A percentile compares a stretch with the other conserved stretches of the same genome.
These are phyloP conservation scores for Hoplostethus mediterraneus DNA, from an alignment of 2,797 vertebrate species.

Conservation along the genomic window DNA sequence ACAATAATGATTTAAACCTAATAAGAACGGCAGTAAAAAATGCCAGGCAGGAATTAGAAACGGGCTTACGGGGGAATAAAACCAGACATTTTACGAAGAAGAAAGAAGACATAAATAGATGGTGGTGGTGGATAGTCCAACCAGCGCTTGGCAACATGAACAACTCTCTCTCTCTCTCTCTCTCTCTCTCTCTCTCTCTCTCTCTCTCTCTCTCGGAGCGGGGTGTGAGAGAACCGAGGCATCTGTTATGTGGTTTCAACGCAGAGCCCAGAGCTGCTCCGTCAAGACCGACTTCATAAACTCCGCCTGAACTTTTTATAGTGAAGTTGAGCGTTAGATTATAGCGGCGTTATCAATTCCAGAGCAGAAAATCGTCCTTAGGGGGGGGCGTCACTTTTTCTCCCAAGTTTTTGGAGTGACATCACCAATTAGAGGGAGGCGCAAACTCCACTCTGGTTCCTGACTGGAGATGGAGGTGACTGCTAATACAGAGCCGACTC, in stretches of 20 bases:
- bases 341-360: conserved; percentile 66
- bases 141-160: conserved; percentile 55
- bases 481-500: conserved; percentile 39
- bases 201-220: conserved; percentile 45
- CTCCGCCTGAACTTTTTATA: conserved; percentile 67
- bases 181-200: conserved; percentile 39
- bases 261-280: conserved; percentile 56
- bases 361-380: conserved; percentile 46
- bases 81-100: conserved; percentile 44
- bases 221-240: conserved; percentile 59
- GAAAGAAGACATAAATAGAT: conserved; percentile 44
- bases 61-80: conserved; percentile 45
- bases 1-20: conserved; percentile 66
- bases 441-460: conserved; percentile 21
- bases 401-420: conserved; percentile 58
- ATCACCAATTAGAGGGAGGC: conserved; percentile 59
- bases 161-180: conserved; percentile 28
- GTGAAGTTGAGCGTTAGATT: conserved; percentile 65
- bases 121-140: conserved; percentile 51
- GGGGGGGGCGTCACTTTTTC: conserved; percentile 53
- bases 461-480: conserved; percentile 21
- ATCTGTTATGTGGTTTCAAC: conserved; percentile 69
- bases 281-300: conserved; percentile 61
- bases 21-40: conserved; percentile 62
- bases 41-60: conserved; percentile 61